Evolutionary conservation across 2,888 invertebrate species (phyloP).

Genomic region (Abrostola triplasia): DNA sequence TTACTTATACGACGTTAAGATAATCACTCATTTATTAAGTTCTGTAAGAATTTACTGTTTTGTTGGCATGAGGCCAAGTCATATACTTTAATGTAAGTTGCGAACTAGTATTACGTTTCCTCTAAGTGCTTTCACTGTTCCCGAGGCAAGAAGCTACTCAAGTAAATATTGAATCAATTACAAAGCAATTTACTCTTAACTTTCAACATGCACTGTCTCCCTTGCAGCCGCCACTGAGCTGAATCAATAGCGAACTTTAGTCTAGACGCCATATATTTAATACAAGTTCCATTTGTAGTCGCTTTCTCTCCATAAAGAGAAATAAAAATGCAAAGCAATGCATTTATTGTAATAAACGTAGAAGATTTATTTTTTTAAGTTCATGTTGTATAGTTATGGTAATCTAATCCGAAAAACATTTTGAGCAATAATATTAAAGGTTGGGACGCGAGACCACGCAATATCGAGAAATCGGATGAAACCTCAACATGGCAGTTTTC

Average conservation of each 20-base stretch:
- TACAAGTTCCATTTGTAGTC: conserved; percentile 31
- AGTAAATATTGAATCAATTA: conserved; percentile 37
- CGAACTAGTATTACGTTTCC: conserved; percentile 3
- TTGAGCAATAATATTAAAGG: not conserved
- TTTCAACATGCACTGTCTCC: conserved; percentile 10
- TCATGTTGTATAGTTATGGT: not conserved
- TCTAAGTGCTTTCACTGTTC: conserved; percentile 10
- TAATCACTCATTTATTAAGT: not conserved
- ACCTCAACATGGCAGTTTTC: conserved; percentile 16
- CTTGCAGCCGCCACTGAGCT: conserved; percentile 18
- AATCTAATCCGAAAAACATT: not conserved
- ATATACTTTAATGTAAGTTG: not conserved
- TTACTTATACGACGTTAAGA: not conserved
- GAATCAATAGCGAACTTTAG: conserved; percentile 48
- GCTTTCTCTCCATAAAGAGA: conserved; percentile 41
- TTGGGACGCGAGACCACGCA: conserved; percentile 5
- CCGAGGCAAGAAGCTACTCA: not conserved
- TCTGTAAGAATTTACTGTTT: not conserved
- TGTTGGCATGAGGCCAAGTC: not conserved
- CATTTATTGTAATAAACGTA: conserved; percentile 1
- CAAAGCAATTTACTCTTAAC: conserved; percentile 31
- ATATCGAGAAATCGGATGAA: conserved; percentile 14
- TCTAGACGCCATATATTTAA: conserved; percentile 48
- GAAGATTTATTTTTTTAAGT: conserved; percentile 10
- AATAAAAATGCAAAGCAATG: conserved; percentile 22